These are phyloP conservation scores for Drosophila ercepeae DNA, from an alignment of 1,140 invertebrate genomes.

Conservation along the genomic window DNA sequence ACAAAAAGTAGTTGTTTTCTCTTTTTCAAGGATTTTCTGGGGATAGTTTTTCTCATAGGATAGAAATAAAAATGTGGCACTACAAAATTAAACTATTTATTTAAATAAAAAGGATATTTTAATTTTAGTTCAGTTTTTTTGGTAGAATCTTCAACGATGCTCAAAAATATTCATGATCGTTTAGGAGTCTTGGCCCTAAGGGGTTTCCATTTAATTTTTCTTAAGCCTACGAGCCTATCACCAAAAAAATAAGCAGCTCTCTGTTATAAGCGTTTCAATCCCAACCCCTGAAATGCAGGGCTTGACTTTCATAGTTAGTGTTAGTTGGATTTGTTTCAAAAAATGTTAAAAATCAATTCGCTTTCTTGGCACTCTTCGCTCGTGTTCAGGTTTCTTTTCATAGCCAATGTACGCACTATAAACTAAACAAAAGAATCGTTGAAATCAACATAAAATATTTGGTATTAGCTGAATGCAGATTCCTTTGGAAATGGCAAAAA, in stretches of 20 bases:
- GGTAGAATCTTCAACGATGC: slow-evolving; percentile 67
- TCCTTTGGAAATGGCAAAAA: slow-evolving; percentile 68
- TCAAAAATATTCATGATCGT: slow-evolving; percentile 82
- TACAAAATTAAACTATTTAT: slow-evolving; percentile 56
- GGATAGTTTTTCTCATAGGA: slow-evolving; percentile 12
- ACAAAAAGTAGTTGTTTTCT: slow-evolving; percentile 58
- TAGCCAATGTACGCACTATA: slow-evolving; percentile 76
- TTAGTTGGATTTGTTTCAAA: slow-evolving; percentile 76
- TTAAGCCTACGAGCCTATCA: slow-evolving; percentile 60
- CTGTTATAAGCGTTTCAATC: slow-evolving; percentile 46
- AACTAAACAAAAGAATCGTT: slow-evolving; percentile 74
- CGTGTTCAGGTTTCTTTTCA: slow-evolving; percentile 22
- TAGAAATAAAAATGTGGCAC: slow-evolving; percentile 34
- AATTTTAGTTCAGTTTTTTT: slow-evolving; percentile 8
- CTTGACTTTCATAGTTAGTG: slow-evolving; percentile 14
- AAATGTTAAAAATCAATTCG: slow-evolving; percentile 82
- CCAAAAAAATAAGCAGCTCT: slow-evolving; percentile 54
- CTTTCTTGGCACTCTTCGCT: slow-evolving; percentile 53
- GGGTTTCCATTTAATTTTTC: slow-evolving; percentile 37
- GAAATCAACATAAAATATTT: slow-evolving; percentile 33
- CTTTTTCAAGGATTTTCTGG: slow-evolving; percentile 15
- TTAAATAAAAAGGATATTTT: slow-evolving; percentile 7
- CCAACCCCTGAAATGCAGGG: slow-evolving; percentile 9
- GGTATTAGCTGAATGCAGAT: slow-evolving; percentile 16
- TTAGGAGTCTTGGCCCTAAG: slow-evolving; percentile 9